A percentile compares a stretch with the other conserved stretches of the same genome.
These are phyloP conservation scores for Telmatochromis bifrenatus DNA, from an alignment of 2,113 vertebrate genomes.

Conservation along the genomic window DNA sequence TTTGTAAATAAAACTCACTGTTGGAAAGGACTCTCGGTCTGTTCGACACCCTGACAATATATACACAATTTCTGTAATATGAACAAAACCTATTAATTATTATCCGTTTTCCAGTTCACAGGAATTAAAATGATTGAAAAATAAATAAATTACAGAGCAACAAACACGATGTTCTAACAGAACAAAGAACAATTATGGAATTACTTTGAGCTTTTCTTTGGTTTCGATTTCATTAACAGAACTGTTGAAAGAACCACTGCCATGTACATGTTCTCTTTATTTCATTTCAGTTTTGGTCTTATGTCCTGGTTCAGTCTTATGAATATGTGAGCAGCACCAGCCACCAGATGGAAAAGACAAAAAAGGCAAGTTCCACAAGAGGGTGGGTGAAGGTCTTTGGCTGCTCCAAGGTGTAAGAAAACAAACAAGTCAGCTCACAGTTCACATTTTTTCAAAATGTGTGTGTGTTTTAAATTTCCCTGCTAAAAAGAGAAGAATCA, in stretches of 20 bases:
- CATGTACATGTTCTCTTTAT: background rate
- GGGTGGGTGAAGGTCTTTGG: background rate
- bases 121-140: background rate
- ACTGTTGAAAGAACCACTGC: background rate
- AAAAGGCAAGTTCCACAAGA: background rate
- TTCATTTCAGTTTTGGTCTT: background rate
- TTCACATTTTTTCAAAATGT: background rate
- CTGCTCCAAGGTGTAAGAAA: background rate
- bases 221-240: background rate
- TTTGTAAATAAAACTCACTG: background rate
- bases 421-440: background rate
- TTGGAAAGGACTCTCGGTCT: background rate
- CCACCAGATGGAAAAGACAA: background rate
- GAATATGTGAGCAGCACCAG: background rate
- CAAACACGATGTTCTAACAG: background rate
- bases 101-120: background rate
- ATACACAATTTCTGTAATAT: background rate
- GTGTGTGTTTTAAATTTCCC: background rate
- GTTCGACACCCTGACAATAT: background rate
- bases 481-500: background rate
- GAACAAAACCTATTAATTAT: background rate
- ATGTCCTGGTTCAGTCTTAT: background rate
- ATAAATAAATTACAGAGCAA: background rate
- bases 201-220: background rate
- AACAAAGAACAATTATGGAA: background rate